These are phyloP conservation scores for Macaca nemestrina DNA, from an alignment of 2,113 vertebrate genomes.

Conservation along the genomic window DNA sequence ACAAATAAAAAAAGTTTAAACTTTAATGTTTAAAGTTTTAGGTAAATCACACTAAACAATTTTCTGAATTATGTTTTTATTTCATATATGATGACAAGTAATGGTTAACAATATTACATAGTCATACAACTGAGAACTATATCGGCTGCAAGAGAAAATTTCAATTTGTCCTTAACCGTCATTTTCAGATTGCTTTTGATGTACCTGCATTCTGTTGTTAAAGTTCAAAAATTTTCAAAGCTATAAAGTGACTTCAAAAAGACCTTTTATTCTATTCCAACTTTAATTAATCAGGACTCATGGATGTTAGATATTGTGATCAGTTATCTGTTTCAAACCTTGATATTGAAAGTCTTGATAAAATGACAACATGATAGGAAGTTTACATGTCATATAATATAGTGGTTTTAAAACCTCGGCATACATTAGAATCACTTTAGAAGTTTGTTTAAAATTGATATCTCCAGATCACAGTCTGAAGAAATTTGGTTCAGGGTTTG, in stretches of 20 bases:
- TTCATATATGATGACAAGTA: neutral
- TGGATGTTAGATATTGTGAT: neutral
- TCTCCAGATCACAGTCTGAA: neutral
- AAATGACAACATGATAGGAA: neutral
- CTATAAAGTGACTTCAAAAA: neutral
- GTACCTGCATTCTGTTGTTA: neutral
- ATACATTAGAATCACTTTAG: neutral
- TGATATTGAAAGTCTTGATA: neutral
- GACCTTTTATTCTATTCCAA: neutral
- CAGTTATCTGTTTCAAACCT: neutral
- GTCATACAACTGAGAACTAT: neutral
- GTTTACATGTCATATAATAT: neutral
- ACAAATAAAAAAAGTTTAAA: no score
- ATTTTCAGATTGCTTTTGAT: neutral
- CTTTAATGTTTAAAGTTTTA: neutral
- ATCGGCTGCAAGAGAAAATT: neutral
- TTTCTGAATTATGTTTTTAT: neutral
- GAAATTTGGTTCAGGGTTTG: neutral
- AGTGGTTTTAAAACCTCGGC: neutral
- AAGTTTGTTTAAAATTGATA: neutral
- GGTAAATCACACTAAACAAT: neutral
- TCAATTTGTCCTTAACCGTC: neutral
- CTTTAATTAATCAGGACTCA: neutral
- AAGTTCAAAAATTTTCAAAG: neutral
- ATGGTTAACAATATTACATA: neutral